phyloP scores from a whole-genome alignment of 1,140 invertebrate species.

The Homarus americanus region DNA sequence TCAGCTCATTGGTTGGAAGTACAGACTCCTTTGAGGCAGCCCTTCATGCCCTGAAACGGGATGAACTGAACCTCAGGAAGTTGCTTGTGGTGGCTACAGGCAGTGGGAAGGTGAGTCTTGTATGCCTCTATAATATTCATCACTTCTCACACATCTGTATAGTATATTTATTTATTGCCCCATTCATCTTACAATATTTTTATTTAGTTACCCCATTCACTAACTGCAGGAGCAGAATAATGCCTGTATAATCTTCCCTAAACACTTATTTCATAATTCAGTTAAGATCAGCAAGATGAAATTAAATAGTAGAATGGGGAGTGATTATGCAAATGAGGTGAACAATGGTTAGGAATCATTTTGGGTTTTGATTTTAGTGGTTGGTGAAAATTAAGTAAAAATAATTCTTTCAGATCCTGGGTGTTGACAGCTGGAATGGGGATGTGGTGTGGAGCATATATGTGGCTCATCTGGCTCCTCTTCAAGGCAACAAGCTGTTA shows the following conservation, averaged over 20 bases:
- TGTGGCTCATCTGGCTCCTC: conserved; percentile 21
- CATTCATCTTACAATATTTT: too few species aligned
- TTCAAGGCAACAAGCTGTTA: conserved; percentile 38
- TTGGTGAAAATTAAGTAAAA: background rate
- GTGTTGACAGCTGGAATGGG: conserved; percentile 63
- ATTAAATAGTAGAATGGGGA: too few species aligned
- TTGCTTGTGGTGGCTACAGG: conserved; percentile 49
- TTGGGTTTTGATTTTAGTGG: background rate
- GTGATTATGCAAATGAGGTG: too few species aligned
- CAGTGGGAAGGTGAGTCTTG: conserved; percentile 57
- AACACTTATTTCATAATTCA: too few species aligned
- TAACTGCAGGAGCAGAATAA: too few species aligned
- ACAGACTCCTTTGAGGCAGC: conserved; percentile 44
- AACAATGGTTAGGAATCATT: background rate
- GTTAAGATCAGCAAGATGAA: too few species aligned
- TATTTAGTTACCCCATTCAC: background rate
- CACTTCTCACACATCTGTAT: too few species aligned
- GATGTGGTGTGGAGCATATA: conserved; percentile 63
- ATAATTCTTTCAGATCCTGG: conserved; percentile 33
- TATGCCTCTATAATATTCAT: background rate
- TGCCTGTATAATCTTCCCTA: too few species aligned
- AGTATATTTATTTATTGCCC: too few species aligned
- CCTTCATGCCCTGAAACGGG: conserved; percentile 43
- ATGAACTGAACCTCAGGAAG: conserved; percentile 54
- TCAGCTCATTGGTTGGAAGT: conserved; percentile 39